Conservation (phyloP, 64 coral and sea anemone species). For the Acropora yongei region DNA sequence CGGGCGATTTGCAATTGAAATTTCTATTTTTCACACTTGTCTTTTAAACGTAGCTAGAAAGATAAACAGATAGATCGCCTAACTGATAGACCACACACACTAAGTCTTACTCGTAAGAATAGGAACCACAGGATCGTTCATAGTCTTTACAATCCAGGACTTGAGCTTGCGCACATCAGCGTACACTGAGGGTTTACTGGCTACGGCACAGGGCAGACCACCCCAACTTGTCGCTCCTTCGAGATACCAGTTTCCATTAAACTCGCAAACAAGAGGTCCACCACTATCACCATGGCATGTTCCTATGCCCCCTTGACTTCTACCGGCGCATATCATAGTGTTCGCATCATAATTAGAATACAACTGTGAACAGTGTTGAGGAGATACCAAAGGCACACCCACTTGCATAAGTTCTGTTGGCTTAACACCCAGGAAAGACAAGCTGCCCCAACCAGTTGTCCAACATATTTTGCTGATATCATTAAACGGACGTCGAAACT, state of each 20-base stretch:
- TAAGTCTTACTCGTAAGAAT: not conserved
- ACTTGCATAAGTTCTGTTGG: conserved; percentile 55
- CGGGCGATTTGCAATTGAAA: too few relatives aligned
- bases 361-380: not conserved
- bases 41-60: too few relatives aligned
- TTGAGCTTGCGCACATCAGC: conserved; percentile 1
- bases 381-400: conserved; percentile 35
- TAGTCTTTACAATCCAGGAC: conserved; percentile 23
- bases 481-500: not conserved
- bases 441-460: conserved; percentile 60
- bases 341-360: not conserved
- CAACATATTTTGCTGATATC: not conserved
- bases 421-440: conserved; percentile 5
- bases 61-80: too few relatives aligned
- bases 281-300: conserved; percentile 48
- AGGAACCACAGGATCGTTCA: not conserved
- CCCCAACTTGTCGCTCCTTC: conserved; percentile 40
- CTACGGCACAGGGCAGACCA: not conserved
- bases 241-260: conserved; percentile 7
- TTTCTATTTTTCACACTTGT: too few relatives aligned
- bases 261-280: conserved; percentile 55
- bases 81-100: too few relatives aligned
- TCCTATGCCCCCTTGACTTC: not conserved
- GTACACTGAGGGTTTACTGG: conserved; percentile 17
- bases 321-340: not conserved